Evolutionary conservation across 2,888 invertebrate genomes (phyloP).

Genomic region (Clusia tigrina): DNA sequence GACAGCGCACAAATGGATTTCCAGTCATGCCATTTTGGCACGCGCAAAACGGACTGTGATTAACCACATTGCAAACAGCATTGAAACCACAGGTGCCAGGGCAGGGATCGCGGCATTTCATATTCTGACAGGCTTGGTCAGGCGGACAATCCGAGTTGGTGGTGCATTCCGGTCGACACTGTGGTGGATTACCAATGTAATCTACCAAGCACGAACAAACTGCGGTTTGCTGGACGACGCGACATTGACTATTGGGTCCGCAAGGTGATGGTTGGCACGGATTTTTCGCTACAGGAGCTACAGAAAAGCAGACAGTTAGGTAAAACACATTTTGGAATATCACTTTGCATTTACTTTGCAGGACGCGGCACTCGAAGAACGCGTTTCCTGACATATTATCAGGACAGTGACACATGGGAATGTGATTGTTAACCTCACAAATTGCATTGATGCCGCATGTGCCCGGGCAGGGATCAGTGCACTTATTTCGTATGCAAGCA

Average conservation of each 20-base stretch:
- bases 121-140: conserved; percentile 74
- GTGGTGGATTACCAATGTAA: conserved; percentile 76
- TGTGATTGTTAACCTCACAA: conserved; percentile 80
- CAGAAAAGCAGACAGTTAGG: conserved; percentile 38
- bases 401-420: conserved; percentile 80
- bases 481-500: conserved; percentile 79
- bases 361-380: conserved; percentile 70
- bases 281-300: conserved; percentile 66
- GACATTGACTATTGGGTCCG: conserved; percentile 76
- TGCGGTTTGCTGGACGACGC: conserved; percentile 71
- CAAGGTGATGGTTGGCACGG: conserved; percentile 78
- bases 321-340: no score
- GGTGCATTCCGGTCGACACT: conserved; percentile 77
- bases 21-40: conserved; percentile 75
- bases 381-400: conserved; percentile 82
- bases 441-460: conserved; percentile 80
- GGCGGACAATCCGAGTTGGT: conserved; percentile 76
- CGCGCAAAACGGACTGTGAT: conserved; percentile 77
- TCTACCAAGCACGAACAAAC: conserved; percentile 72
- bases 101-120: conserved; percentile 79
- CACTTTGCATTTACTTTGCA: conserved; percentile 48
- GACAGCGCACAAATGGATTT: conserved; percentile 72
- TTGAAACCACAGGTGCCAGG: conserved; percentile 76
- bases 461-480: conserved; percentile 77
- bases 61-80: conserved; percentile 76